phyloP scores from a whole-genome alignment of 2,113 vertebrate genomes.

The Ascaphus truei region DNA sequence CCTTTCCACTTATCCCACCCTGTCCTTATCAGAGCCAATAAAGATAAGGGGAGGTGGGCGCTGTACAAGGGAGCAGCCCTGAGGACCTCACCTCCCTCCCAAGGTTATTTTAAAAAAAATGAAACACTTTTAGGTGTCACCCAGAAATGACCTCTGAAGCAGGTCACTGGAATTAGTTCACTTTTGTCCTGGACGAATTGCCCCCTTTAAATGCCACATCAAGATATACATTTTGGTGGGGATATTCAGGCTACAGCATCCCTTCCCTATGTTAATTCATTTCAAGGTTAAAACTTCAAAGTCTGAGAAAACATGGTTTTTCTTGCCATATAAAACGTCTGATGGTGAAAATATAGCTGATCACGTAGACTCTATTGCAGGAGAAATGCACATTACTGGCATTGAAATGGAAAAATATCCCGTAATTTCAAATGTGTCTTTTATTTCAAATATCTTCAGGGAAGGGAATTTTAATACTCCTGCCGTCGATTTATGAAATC shows the following conservation, averaged over 20 bases:
- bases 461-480: slow-evolving; percentile 33
- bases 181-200: too few relatives aligned
- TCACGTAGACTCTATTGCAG: background rate
- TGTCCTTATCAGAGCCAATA: too few relatives aligned
- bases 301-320: slow-evolving; percentile 38
- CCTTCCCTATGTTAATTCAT: slow-evolving; percentile 42
- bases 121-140: too few relatives aligned
- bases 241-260: slow-evolving; percentile 1
- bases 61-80: too few relatives aligned
- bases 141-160: too few relatives aligned
- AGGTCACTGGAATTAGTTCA: too few relatives aligned
- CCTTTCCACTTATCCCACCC: too few relatives aligned
- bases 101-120: too few relatives aligned
- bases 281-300: slow-evolving; percentile 52
- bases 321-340: slow-evolving; percentile 45
- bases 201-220: too few relatives aligned
- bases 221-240: slow-evolving; percentile 3
- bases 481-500: slow-evolving; percentile 33
- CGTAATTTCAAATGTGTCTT: background rate
- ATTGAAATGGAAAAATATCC: background rate
- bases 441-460: slow-evolving; percentile 38
- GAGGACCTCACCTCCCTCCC: too few relatives aligned
- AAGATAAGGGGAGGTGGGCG: too few relatives aligned
- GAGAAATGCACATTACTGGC: background rate
- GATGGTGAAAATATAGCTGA: background rate